These are phyloP conservation scores for Panthera leo DNA, from an alignment of 2,113 vertebrate species.

Conservation along the genomic window DNA sequence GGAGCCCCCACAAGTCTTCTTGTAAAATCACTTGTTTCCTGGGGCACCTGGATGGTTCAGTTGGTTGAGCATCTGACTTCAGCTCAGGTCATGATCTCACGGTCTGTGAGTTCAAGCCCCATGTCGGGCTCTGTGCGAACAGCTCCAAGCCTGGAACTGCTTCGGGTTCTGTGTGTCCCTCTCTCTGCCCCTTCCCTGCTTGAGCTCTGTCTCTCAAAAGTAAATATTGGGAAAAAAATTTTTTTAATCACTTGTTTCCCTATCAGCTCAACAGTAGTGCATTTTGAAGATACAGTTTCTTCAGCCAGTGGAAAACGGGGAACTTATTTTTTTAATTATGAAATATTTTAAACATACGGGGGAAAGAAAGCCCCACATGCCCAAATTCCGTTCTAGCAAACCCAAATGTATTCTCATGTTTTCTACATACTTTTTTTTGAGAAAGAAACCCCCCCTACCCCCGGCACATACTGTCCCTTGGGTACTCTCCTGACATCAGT, in stretches of 20 bases:
- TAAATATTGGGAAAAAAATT: no score
- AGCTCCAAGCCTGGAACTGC: no score
- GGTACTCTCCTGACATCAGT: not conserved
- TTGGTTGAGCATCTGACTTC: no score
- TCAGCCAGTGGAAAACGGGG: not conserved
- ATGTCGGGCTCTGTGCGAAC: no score
- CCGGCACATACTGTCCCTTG: no score
- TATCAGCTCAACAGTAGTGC: accelerated
- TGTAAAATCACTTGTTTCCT: not conserved
- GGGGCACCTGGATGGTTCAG: no score
- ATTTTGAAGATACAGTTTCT: not conserved
- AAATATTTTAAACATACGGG: not conserved
- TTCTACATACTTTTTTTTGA: not conserved
- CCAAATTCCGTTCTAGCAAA: not conserved
- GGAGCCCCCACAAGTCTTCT: not conserved
- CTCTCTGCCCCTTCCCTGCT: no score
- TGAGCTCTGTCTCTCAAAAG: no score
- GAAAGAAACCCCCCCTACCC: not conserved
- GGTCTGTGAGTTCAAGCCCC: no score
- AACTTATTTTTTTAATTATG: not conserved
- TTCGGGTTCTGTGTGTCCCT: no score
- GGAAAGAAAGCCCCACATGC: not conserved
- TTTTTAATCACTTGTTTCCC: not conserved
- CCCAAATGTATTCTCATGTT: not conserved
- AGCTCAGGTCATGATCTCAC: no score